phyloP scores from a whole-genome alignment of 2,113 vertebrate species.

The Monarcha castaneiventris region DNA sequence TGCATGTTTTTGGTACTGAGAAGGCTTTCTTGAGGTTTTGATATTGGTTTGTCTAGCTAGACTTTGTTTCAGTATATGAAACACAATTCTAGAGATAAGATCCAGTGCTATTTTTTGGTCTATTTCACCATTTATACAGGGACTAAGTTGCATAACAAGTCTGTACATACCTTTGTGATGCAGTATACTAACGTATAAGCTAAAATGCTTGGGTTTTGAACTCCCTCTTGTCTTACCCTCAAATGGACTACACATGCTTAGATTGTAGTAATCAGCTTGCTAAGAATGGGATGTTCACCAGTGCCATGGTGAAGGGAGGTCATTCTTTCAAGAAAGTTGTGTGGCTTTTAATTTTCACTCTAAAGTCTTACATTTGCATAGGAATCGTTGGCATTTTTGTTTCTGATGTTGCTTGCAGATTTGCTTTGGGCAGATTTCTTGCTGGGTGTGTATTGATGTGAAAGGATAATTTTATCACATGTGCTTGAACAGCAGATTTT shows the following conservation, averaged over 20 bases:
- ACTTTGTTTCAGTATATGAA: neutral
- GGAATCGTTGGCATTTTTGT: neutral
- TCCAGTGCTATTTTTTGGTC: neutral
- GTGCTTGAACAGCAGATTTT: neutral
- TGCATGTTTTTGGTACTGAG: neutral
- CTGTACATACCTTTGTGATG: neutral
- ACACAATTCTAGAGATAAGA: neutral
- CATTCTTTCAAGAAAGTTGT: neutral
- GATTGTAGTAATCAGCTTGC: neutral
- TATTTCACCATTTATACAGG: neutral
- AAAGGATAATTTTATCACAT: neutral
- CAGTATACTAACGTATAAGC: neutral
- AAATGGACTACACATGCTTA: neutral
- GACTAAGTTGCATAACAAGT: neutral
- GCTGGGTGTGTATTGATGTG: neutral
- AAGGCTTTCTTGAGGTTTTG: neutral
- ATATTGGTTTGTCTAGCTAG: neutral
- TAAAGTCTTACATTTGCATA: slow-evolving; percentile 54
- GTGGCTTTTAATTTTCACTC: neutral
- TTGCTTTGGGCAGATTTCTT: slow-evolving; percentile 37
- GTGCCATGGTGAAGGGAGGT: neutral
- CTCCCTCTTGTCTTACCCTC: neutral
- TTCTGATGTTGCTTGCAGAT: neutral
- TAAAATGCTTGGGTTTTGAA: neutral
- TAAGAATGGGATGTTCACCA: neutral